A percentile compares a stretch with the other conserved stretches of the same genome.
Conservation (phyloP, 1,140 invertebrate genomes). For the Andrena cerasifolii region DNA sequence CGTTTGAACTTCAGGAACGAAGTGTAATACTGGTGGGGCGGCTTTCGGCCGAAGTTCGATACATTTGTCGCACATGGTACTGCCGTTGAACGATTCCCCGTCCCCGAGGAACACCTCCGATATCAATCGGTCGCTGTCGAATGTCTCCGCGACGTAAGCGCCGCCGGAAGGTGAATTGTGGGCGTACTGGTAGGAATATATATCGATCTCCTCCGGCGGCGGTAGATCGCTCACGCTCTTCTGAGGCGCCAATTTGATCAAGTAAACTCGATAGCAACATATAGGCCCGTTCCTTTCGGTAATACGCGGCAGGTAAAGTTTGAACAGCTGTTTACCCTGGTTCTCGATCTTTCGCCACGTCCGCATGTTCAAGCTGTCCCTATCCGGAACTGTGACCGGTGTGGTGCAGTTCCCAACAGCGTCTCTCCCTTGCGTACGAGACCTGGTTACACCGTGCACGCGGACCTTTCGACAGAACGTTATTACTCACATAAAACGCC, state of each 20-base stretch:
- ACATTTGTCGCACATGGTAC: conserved; percentile 81
- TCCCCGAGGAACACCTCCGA: conserved; percentile 87
- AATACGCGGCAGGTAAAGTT: conserved; percentile 87
- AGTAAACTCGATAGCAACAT: conserved; percentile 92
- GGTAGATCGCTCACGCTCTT: conserved; percentile 86
- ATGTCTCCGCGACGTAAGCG: conserved; percentile 92
- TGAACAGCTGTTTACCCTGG: conserved; percentile 87
- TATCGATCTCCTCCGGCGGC: conserved; percentile 85
- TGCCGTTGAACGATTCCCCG: conserved; percentile 81
- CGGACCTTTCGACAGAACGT: conserved; percentile 66
- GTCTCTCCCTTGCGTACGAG: conserved; percentile 86
- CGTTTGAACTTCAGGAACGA: conserved; percentile 73
- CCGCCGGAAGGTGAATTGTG: conserved; percentile 85
- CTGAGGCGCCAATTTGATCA: conserved; percentile 87
- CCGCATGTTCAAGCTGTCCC: conserved; percentile 84
- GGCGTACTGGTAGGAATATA: conserved; percentile 89
- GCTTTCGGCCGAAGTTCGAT: conserved; percentile 81
- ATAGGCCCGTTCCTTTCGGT: conserved; percentile 93
- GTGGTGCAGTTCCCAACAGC: conserved; percentile 85
- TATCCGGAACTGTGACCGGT: conserved; percentile 87
- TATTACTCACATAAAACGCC: not conserved
- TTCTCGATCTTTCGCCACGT: conserved; percentile 88
- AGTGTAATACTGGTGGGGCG: conserved; percentile 72
- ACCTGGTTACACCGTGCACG: conserved; percentile 87
- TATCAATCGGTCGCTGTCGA: conserved; percentile 85